Percentiles rank a stretch among this genome's conserved stretches.
Conservation (phyloP, 2,888 invertebrate genomes). For the Drosophila incognita region DNA sequence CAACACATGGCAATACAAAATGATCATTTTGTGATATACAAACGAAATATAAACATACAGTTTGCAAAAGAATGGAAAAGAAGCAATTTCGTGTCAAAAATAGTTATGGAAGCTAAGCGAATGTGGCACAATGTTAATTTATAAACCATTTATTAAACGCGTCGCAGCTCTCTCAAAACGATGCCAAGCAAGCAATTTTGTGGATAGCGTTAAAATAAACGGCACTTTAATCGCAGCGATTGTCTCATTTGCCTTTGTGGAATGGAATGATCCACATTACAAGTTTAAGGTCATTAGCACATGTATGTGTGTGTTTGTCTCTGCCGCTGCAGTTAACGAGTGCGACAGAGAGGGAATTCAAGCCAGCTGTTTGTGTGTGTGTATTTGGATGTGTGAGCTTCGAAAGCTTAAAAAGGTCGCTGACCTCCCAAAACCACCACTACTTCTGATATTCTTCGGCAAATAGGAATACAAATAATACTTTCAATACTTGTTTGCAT, state of each 20-base stretch:
- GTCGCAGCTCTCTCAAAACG: conserved; percentile 21
- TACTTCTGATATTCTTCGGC: neutral
- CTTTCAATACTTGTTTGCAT: conserved; percentile 47
- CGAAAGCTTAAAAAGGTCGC: conserved; percentile 44
- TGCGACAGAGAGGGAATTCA: conserved; percentile 16
- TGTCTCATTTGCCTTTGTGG: conserved; percentile 48
- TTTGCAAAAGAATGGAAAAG: conserved; percentile 4
- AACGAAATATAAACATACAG: neutral
- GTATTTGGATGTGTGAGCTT: conserved; percentile 9
- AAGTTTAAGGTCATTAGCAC: conserved; percentile 60
- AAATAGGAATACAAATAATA: conserved; percentile 12
- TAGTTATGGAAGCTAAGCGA: conserved; percentile 14
- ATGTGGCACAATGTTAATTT: conserved; percentile 55
- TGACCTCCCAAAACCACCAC: conserved; percentile 32
- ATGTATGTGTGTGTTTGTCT: conserved; percentile 8
- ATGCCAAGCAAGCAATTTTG: conserved; percentile 45
- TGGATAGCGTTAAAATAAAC: conserved; percentile 59
- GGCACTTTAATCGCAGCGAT: conserved; percentile 65
- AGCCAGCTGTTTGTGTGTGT: conserved; percentile 18
- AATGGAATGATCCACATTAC: conserved; percentile 47
- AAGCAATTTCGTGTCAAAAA: conserved; percentile 11
- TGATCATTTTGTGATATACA: neutral
- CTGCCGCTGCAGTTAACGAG: conserved; percentile 31
- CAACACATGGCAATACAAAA: neutral
- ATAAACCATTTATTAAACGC: conserved; percentile 24